Conservation (phyloP, 2,888 invertebrate genomes). For the Entomobrya multifasciata region DNA sequence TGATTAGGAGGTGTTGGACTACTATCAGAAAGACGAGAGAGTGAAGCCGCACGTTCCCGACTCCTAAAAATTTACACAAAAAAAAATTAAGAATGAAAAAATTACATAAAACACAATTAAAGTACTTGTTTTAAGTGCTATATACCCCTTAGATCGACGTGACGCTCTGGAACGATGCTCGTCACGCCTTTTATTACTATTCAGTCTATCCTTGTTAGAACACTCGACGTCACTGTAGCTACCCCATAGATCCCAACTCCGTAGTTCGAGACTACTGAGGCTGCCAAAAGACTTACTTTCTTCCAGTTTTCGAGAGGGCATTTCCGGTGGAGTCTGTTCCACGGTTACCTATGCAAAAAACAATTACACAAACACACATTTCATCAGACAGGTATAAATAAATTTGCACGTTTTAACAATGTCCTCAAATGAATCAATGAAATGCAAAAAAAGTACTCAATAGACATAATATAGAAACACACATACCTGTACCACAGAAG, state of each 20-base stretch:
- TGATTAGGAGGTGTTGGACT: conserved; percentile 81
- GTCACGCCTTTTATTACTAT: conserved; percentile 73
- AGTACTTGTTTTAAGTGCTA: not conserved
- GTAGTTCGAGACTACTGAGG: conserved; percentile 78
- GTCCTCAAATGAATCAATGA: too few relatives aligned
- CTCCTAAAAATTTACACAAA: conserved; percentile 73
- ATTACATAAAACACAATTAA: conserved; percentile 8
- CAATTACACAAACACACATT: too few relatives aligned
- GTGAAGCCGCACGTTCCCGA: conserved; percentile 78
- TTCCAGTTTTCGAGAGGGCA: conserved; percentile 77
- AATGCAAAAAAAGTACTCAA: too few relatives aligned
- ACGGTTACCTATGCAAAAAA: conserved; percentile 76
- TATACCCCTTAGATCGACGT: conserved; percentile 77
- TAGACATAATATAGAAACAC: too few relatives aligned
- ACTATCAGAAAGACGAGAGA: conserved; percentile 81
- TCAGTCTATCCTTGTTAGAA: conserved; percentile 78
- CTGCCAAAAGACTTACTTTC: conserved; percentile 79
- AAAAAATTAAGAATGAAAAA: conserved; percentile 48
- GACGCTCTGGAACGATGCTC: conserved; percentile 78
- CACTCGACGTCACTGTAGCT: conserved; percentile 77
- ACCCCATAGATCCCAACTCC: conserved; percentile 76
- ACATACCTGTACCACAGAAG: conserved; percentile 88
- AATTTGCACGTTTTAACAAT: too few relatives aligned
- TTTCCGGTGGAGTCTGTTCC: conserved; percentile 77
- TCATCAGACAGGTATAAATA: too few relatives aligned